Conservation (phyloP, 2,797 vertebrate genomes). For the Cuniculus paca region DNA sequence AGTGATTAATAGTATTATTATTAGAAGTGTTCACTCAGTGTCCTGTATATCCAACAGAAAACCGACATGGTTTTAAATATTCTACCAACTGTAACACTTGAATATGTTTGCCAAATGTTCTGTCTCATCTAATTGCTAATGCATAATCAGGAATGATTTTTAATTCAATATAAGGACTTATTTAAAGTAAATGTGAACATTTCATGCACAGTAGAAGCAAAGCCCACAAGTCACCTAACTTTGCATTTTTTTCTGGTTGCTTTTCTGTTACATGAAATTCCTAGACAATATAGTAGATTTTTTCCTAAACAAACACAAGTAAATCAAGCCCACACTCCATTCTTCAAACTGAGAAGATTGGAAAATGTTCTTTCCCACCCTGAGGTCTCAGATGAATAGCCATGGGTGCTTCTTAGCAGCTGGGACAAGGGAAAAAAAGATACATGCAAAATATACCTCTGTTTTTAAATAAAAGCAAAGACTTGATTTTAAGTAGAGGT, state of each 20-base stretch:
- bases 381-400: constrained; percentile 17
- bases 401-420: constrained; percentile 56
- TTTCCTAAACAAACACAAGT: constrained; percentile 65
- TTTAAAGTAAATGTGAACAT: constrained; percentile 36
- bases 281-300: constrained; percentile 9
- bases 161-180: constrained; percentile 32
- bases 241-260: neutral
- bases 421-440: constrained; percentile 35
- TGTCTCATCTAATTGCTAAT: neutral
- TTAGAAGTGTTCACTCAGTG: neutral
- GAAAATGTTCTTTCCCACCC: constrained; percentile 70
- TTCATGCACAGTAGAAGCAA: neutral
- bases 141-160: constrained; percentile 13
- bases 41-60: constrained; percentile 4
- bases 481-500: constrained; percentile 81
- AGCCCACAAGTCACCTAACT: neutral
- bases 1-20: constrained; percentile 52
- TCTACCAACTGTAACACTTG: neutral
- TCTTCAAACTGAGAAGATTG: constrained; percentile 66
- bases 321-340: constrained; percentile 64
- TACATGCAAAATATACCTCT: constrained; percentile 73
- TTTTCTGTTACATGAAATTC: constrained; percentile 51
- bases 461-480: constrained; percentile 78
- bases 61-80: neutral
- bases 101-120: neutral